Conservation (phyloP, 2,888 invertebrate species). For the Pantelozetes paolii region DNA sequence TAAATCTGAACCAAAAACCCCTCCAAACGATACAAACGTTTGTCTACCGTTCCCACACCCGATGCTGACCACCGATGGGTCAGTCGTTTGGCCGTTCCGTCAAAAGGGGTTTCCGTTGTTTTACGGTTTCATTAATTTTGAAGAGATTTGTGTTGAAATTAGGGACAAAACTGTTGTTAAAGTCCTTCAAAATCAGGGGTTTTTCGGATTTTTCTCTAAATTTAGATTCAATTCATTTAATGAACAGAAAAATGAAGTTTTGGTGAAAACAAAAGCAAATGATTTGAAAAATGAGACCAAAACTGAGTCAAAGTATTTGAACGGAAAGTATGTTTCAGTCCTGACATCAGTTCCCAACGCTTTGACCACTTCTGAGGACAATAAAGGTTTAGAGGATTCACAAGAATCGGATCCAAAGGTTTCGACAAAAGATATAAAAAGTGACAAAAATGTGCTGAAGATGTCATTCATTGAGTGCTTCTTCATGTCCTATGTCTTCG, state of each 20-base stretch:
- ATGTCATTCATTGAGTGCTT: conserved; percentile 41
- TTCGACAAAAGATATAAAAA: background rate
- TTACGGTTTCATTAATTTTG: background rate
- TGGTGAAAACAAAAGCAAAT: background rate
- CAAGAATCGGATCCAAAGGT: too few relatives aligned
- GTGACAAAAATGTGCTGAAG: conserved; percentile 14
- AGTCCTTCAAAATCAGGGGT: conserved; percentile 34
- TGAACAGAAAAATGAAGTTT: background rate
- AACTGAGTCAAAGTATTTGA: conserved; percentile 2
- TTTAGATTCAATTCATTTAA: conserved; percentile 1
- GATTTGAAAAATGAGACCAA: background rate
- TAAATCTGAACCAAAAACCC: conserved; percentile 3
- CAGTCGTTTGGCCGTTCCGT: conserved; percentile 32
- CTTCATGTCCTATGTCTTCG: conserved; percentile 42
- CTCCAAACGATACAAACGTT: background rate
- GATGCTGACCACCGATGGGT: background rate
- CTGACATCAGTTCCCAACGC: conserved; percentile 32
- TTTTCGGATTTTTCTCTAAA: conserved; percentile 27
- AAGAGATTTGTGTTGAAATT: conserved; percentile 18
- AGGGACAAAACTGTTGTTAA: background rate
- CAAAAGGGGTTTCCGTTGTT: conserved; percentile 28
- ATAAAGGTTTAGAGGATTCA: background rate
- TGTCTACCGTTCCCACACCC: conserved; percentile 39
- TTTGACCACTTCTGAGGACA: background rate
- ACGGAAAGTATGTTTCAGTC: conserved; percentile 17